Conservation (phyloP, 2,888 invertebrate genomes). For the Oscheius sp. region DNA sequence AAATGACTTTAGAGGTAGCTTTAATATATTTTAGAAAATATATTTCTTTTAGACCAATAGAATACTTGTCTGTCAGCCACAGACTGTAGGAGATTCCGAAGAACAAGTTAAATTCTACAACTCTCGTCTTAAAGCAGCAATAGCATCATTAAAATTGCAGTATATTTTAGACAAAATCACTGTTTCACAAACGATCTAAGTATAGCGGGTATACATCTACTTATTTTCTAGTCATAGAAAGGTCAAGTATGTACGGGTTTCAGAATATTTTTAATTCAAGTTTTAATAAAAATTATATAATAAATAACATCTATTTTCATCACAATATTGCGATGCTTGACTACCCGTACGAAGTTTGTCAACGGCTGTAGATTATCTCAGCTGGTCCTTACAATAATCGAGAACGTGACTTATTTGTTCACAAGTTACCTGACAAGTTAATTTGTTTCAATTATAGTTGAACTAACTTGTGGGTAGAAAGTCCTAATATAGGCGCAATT, state of each 20-base stretch:
- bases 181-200: background rate
- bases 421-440: constrained; percentile 48
- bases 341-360: too few species aligned
- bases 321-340: too few species aligned
- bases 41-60: constrained; percentile 16
- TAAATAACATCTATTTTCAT: too few species aligned
- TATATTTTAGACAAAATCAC: constrained; percentile 18
- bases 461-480: constrained; percentile 41
- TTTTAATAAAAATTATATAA: too few species aligned
- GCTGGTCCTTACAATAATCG: constrained; percentile 27
- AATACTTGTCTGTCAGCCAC: constrained; percentile 18
- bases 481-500: constrained; percentile 42
- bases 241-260: too few species aligned
- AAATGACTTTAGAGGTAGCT: constrained; percentile 32
- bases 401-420: constrained; percentile 42
- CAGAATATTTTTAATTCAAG: too few species aligned
- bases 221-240: too few species aligned
- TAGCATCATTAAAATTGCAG: background rate
- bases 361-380: background rate
- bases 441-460: too few species aligned
- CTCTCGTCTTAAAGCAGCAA: background rate
- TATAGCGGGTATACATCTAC: constrained; percentile 9
- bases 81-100: constrained; percentile 8
- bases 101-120: constrained; percentile 12
- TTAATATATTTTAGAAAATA: background rate